Conservation (phyloP, 2,888 invertebrate genomes). For the Apeira syringaria region DNA sequence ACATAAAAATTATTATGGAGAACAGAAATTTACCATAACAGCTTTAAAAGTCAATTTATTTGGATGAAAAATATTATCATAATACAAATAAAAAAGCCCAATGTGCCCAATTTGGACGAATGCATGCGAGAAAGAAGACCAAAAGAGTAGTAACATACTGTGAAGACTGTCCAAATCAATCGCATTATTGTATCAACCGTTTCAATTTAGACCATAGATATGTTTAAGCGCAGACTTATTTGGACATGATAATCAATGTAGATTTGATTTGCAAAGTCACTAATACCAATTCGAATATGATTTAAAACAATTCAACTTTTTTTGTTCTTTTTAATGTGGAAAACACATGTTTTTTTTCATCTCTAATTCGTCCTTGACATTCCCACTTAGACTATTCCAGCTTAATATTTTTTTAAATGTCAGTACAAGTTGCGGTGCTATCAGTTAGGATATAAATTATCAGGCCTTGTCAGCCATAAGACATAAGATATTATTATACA, state of each 20-base stretch:
- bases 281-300: background rate
- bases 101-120: constrained; percentile 22
- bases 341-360: too few species aligned
- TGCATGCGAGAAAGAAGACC: constrained; percentile 25
- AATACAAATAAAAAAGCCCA: too few species aligned
- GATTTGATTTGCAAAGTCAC: background rate
- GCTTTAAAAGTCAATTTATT: too few species aligned
- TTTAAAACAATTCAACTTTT: background rate
- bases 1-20: too few species aligned
- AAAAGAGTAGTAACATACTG: constrained; percentile 29
- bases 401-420: constrained; percentile 24
- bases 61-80: too few species aligned
- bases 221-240: constrained; percentile 4
- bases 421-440: constrained; percentile 26
- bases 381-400: constrained; percentile 25
- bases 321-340: too few species aligned
- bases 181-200: constrained; percentile 23
- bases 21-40: too few species aligned
- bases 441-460: constrained; percentile 25
- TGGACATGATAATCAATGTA: background rate
- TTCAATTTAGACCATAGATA: constrained; percentile 24
- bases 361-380: background rate
- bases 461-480: constrained; percentile 28
- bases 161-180: constrained; percentile 23
- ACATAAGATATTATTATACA: too few species aligned